These are phyloP conservation scores for Coptodon rendalli DNA, from an alignment of 2,113 vertebrate species.

Conservation along the genomic window DNA sequence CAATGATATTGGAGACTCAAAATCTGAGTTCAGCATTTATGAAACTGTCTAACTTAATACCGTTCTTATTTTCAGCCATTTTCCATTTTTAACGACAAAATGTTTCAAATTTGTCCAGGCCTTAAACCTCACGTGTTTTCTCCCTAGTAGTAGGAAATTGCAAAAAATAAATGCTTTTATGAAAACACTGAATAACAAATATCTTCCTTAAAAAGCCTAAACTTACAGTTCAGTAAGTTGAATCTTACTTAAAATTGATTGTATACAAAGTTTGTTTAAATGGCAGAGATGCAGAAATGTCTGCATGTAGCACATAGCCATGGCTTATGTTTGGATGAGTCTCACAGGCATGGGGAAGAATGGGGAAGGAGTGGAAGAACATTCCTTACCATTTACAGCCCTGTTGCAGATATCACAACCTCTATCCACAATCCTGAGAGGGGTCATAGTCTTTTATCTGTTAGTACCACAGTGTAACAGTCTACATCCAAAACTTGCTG, in stretches of 20 bases:
- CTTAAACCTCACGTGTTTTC: neutral
- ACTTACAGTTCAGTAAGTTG: neutral
- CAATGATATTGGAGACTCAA: neutral
- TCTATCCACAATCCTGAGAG: neutral
- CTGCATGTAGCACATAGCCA: neutral
- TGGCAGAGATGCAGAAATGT: neutral
- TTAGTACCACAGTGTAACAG: neutral
- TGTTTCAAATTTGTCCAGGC: neutral
- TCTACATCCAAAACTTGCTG: neutral
- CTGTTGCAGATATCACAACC: neutral
- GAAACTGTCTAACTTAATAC: neutral
- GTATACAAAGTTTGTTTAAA: neutral
- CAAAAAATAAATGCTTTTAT: neutral
- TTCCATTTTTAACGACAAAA: neutral
- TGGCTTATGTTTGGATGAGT: neutral
- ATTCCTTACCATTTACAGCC: neutral
- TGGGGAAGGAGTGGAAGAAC: neutral
- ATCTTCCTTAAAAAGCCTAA: neutral
- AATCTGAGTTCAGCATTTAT: neutral
- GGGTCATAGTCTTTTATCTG: neutral
- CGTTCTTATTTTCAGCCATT: neutral
- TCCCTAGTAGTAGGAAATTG: neutral
- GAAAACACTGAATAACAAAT: neutral
- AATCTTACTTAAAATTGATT: neutral
- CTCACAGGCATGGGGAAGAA: neutral